These are phyloP conservation scores for Tragelaphus imberbis DNA, from an alignment of 2,113 vertebrate species.

Conservation along the genomic window DNA sequence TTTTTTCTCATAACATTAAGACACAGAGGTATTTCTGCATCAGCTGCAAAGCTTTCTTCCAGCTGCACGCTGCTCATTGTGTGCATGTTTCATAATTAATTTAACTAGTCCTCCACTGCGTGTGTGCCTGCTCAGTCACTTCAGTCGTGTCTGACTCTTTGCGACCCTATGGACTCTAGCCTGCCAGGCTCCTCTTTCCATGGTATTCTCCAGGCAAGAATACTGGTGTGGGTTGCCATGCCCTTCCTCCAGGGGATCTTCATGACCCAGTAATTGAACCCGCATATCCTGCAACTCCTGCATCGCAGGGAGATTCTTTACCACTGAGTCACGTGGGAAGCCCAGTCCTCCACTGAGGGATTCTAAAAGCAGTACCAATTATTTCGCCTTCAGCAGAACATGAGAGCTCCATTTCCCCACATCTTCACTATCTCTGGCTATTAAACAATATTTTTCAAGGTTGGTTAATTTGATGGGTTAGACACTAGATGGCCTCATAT, in stretches of 20 bases:
- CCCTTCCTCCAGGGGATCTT: not conserved
- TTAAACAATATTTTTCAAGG: not conserved
- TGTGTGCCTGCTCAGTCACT: not conserved
- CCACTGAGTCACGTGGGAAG: not conserved
- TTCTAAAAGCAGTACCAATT: not conserved
- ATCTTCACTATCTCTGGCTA: not conserved
- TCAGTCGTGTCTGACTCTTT: not conserved
- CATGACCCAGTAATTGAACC: not conserved
- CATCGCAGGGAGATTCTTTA: not conserved
- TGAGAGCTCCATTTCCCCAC: not conserved
- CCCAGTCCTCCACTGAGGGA: not conserved
- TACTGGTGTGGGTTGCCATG: not conserved
- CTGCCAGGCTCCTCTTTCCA: not conserved
- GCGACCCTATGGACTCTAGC: not conserved
- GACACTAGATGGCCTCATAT: not conserved
- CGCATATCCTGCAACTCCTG: not conserved
- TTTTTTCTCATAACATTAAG: not conserved
- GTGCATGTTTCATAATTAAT: not conserved
- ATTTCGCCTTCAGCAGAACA: not conserved
- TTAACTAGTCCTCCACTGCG: not conserved
- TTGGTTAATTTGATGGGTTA: not conserved
- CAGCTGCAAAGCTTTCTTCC: not conserved
- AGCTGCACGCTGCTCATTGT: not conserved
- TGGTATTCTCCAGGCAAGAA: not conserved
- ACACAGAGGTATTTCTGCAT: not conserved